Evolutionary conservation across 2,113 vertebrate genomes (phyloP).

Genomic region (Epinephelus cyanopodus): DNA sequence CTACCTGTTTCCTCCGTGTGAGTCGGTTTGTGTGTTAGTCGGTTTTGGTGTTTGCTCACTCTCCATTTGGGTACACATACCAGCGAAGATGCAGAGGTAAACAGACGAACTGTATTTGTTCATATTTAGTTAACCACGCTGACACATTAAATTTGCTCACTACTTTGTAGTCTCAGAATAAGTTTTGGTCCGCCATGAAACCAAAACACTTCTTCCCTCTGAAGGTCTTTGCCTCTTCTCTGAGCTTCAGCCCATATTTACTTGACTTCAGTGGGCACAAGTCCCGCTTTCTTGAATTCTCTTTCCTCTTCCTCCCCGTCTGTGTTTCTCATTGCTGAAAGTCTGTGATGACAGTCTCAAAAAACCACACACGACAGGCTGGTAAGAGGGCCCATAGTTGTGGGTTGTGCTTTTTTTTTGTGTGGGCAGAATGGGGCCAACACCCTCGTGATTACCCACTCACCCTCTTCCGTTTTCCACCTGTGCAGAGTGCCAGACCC

Average conservation of each 20-base stretch:
- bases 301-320: constrained; percentile 49
- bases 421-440: constrained; percentile 74
- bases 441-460: constrained; percentile 79
- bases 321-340: constrained; percentile 75
- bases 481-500: constrained; percentile 80
- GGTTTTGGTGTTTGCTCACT: constrained; percentile 59
- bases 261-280: constrained; percentile 45
- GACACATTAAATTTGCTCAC: constrained; percentile 52
- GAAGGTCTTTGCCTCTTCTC: constrained; percentile 27
- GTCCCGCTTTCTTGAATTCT: constrained; percentile 45
- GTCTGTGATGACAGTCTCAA: constrained; percentile 76
- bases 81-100: constrained; percentile 42
- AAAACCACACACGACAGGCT: constrained; percentile 73
- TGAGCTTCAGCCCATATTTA: constrained; percentile 21
- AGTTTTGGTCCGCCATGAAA: constrained; percentile 39
- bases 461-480: constrained; percentile 81
- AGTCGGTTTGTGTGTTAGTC: constrained; percentile 60
- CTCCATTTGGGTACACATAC: constrained; percentile 42
- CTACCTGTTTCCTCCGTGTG: constrained; percentile 51
- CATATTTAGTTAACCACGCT: constrained; percentile 48
- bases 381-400: constrained; percentile 78
- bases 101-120: constrained; percentile 49
- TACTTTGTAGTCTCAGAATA: constrained; percentile 49
- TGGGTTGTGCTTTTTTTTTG: constrained; percentile 68
- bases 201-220: constrained; percentile 44